Conservation (phyloP, 2,888 invertebrate species). For the Aromia moschata region DNA sequence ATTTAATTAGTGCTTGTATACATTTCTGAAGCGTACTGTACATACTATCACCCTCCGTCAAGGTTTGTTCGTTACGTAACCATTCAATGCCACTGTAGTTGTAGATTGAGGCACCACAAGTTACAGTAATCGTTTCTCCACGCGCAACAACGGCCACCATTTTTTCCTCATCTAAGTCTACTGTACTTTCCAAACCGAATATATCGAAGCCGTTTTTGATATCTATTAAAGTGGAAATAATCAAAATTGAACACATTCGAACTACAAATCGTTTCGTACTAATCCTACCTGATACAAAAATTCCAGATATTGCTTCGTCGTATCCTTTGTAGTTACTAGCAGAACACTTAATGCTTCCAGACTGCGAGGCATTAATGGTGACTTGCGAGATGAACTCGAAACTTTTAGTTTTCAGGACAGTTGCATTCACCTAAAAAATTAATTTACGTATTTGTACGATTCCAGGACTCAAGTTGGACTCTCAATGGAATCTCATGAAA, state of each 20-base stretch:
- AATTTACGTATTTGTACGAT: too few species aligned
- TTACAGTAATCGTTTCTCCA: conserved; percentile 67
- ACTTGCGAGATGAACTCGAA: background rate
- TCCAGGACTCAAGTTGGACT: too few species aligned
- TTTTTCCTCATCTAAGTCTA: conserved; percentile 49
- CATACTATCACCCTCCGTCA: conserved; percentile 28
- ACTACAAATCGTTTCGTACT: background rate
- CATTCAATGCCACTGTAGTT: conserved; percentile 67
- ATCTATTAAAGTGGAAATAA: conserved; percentile 57
- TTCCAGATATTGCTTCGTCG: background rate
- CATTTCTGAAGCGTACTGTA: too few species aligned
- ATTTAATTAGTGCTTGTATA: conserved; percentile 24
- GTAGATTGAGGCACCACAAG: conserved; percentile 69
- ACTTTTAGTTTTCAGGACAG: background rate
- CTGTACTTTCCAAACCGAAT: conserved; percentile 59
- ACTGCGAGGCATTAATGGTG: background rate
- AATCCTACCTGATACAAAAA: background rate
- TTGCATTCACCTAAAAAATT: background rate
- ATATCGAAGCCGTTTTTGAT: conserved; percentile 63
- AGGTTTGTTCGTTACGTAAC: conserved; percentile 48
- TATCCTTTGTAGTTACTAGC: background rate
- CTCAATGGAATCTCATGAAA: background rate
- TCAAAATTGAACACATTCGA: background rate
- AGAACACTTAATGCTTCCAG: background rate
- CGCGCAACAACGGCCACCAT: conserved; percentile 59